Evolutionary conservation across 2,113 vertebrate genomes (phyloP), one percentile per base, ranked within the genome.

Genomic region (Atractosteus spatula): DNA sequence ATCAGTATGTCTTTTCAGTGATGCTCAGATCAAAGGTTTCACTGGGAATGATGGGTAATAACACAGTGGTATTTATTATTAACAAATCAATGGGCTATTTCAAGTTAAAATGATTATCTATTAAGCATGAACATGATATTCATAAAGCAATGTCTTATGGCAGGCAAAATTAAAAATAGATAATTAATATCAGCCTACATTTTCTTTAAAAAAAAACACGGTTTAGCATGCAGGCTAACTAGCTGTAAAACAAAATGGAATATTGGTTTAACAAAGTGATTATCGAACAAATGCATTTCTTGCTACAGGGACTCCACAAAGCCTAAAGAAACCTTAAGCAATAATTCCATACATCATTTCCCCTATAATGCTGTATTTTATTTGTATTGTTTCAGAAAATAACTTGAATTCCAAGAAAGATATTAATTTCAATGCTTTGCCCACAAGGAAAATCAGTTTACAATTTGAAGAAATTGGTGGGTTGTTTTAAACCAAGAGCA

Each of bases 221-320:
- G 47, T 51, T 51, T 51, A 29, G 47, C 47, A 51, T 51, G 47
- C 47, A 51, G 10, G 1, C 5, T 2, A 7, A 51, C 10, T 51
- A 10, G 10, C 47, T 7, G 47, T 51, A 51, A 29, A 29, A 10
- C 47, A 7, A 51, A 51, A 51, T 47, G 29, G 62, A 66, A 57
- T 14, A 66, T 56, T 13, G 10, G 14, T 41, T 43, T 66, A 13
- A 65, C 45, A 17, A 7, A 7, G 64, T 7, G 43, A 71, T 16
- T 41, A 47, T 62, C 14, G 42, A 43, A 8, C 62, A 63, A 57
- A 61, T 75, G 70, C 73, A 75, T 54, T 75, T 56, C 64, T 54
- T 74, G 80, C 85, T 86, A 68, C 66, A 77, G 83, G 85, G 87
- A 13, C 54, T 74, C 71, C 81, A 73, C 73, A 80, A 75, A 61